Evolutionary conservation across 2,113 vertebrate species (phyloP).

Genomic region (Notechis scutatus): DNA sequence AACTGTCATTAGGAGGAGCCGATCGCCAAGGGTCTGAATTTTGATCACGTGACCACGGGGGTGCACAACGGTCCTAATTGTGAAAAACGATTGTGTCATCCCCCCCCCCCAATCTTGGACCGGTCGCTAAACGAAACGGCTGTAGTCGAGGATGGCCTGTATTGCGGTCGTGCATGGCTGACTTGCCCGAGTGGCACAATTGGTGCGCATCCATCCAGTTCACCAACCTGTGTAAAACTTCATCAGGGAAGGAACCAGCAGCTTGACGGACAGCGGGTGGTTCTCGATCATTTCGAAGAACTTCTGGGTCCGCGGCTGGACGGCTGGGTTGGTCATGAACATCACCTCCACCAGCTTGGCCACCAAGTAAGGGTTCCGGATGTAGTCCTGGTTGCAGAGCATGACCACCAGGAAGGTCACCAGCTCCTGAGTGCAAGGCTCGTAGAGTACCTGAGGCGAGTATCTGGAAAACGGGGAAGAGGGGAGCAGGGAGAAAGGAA

Average conservation of each 20-base stretch:
- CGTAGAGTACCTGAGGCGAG: conserved; percentile 96
- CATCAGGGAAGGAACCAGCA: conserved; percentile 97
- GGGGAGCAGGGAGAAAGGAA: neutral
- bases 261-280: conserved; percentile 89
- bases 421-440: conserved; percentile 96
- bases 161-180: neutral
- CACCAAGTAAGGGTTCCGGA: conserved; percentile 95
- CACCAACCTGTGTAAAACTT: conserved; percentile 95
- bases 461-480: conserved; percentile 73
- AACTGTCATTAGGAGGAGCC: neutral
- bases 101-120: neutral
- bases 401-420: conserved; percentile 97
- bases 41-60: neutral
- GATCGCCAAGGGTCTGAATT: too few relatives aligned
- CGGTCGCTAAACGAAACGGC: rapidly evolving
- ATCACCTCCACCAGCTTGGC: conserved; percentile 98
- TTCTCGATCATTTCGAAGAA: conserved; percentile 99
- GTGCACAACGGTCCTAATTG: rapidly evolving
- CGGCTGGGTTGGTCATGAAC: conserved; percentile 96
- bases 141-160: neutral
- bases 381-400: conserved; percentile 98
- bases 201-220: neutral
- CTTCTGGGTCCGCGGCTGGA: conserved; percentile 94
- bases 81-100: neutral
- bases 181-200: neutral